Percentiles rank a stretch among this genome's conserved stretches.
Evolutionary conservation across 2,113 vertebrate genomes (phyloP).

Genomic region (Azemiops feae): DNA sequence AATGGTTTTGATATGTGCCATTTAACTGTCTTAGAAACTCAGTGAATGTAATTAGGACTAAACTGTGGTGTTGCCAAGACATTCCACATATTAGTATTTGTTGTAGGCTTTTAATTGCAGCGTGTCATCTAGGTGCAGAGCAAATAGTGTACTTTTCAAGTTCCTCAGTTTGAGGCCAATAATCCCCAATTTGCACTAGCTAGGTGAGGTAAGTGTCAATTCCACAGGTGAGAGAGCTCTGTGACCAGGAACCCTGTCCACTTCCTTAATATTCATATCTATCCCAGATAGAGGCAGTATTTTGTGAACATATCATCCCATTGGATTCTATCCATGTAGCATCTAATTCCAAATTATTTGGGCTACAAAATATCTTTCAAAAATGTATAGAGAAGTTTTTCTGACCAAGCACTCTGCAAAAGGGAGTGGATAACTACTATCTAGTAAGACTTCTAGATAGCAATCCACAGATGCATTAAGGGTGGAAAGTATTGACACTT

Average conservation of each 20-base stretch:
- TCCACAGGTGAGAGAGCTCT: background rate
- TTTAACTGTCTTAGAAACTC: background rate
- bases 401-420: background rate
- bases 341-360: background rate
- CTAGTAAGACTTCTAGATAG: background rate
- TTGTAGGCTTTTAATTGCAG: background rate
- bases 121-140: background rate
- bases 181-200: background rate
- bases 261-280: background rate
- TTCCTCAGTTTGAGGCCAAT: background rate
- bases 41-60: slow-evolving; percentile 9
- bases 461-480: background rate
- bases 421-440: background rate
- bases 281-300: background rate
- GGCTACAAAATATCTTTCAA: background rate
- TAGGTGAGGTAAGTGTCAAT: background rate
- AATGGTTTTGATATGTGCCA: background rate
- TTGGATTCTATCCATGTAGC: background rate
- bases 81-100: background rate
- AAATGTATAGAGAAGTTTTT: background rate
- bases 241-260: background rate
- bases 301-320: background rate
- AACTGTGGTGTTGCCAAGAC: background rate
- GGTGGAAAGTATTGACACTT: background rate
- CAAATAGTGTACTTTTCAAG: background rate